Base-by-base conservation (phyloP, 30 jellyfish, hydroid and myxozoan species). In the Mastigias papua region DNA sequence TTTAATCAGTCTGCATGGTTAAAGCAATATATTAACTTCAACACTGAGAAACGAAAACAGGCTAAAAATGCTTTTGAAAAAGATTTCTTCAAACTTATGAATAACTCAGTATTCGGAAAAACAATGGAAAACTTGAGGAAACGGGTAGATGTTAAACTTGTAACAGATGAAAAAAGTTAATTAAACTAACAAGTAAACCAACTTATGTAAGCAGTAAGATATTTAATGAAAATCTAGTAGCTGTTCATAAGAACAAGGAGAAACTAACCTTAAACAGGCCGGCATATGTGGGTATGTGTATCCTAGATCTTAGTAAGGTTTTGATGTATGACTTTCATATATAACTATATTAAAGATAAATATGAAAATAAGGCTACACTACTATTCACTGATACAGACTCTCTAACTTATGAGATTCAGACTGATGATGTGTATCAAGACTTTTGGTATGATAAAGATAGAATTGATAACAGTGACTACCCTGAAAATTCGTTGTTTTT, bases 311-410 rank as follows among this genome's bases (percentile, higher is more conserved):
- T 16, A 84, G 96, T 63, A 91, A 83, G 73, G n/a, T 49, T 0
- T 42, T 73, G 20, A 91, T 91, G 92, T 91, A 83, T 78, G 97
- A 91, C 29, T 74, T 91, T 50, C 96, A 85, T 54, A n/a, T 85
- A 91, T 62, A 58, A 84, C 89, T 91, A 84, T 62, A 84, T 91
- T 13, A 69, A 34, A 63, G 46, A 66, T 22, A 78, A 81, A n/a
- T n/a, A n/a, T n/a, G n/a, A n/a, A n/a, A n/a, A n/a, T n/a, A n/a
- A n/a, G n/a, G n/a, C n/a, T n/a, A n/a, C n/a, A n/a, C n/a, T n/a
- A n/a, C n/a, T n/a, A n/a, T n/a, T n/a, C n/a, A n/a, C n/a, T n/a
- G n/a, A 33, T 82, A 92, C 98, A 0, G 98, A 92, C 70, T 1
- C 62, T 51, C 46, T 90, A 48, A 23, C 69, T 7, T 92, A 92